Evolutionary conservation across 1,140 invertebrate species (phyloP), one percentile per base, ranked within the genome.

Genomic region (Sminthurides bifidus): DNA sequence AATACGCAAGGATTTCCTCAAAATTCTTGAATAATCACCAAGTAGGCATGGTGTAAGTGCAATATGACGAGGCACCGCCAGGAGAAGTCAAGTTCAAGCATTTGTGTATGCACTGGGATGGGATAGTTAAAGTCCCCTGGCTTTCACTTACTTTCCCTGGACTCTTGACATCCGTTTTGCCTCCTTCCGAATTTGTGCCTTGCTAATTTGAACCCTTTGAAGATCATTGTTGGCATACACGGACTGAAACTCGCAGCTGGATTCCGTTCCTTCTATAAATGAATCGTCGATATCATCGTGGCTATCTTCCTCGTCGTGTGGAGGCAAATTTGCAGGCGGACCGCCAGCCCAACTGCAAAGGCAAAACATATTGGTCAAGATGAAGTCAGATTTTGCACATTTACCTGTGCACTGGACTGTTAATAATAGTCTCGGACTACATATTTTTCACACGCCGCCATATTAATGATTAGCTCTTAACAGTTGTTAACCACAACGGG

Each of bases 71-170:
- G 10, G 21, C 24, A 26, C 37, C 2, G 40, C 6, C 3, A 23
- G 30, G 5, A 21, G 4, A 38, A 8, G 12, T 52, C 5, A 23
- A 38, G 33, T 35, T 35, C n/a, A 35, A 35, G 33, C n/a, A 35
- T 35, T 43, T 43, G 40, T 24, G 8, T n/a, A n/a, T n/a, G n/a
- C n/a, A n/a, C n/a, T n/a, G n/a, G n/a, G n/a, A n/a, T n/a, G n/a
- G n/a, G n/a, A n/a, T n/a, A n/a, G n/a, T n/a, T n/a, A n/a, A n/a
- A n/a, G n/a, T n/a, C n/a, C n/a, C n/a, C n/a, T n/a, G n/a, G n/a
- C n/a, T n/a, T n/a, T n/a, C n/a, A 49, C 46, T 49, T 17, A 49
- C 46, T 49, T 49, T 33, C 46, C 46, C 14, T 49, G 26, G 14
- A 29, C 27, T 6, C 46, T 6, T 27, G 27, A 29, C 4, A 49